phyloP scores from a whole-genome alignment of 2,888 invertebrate genomes.

The Augiades crinisus region DNA sequence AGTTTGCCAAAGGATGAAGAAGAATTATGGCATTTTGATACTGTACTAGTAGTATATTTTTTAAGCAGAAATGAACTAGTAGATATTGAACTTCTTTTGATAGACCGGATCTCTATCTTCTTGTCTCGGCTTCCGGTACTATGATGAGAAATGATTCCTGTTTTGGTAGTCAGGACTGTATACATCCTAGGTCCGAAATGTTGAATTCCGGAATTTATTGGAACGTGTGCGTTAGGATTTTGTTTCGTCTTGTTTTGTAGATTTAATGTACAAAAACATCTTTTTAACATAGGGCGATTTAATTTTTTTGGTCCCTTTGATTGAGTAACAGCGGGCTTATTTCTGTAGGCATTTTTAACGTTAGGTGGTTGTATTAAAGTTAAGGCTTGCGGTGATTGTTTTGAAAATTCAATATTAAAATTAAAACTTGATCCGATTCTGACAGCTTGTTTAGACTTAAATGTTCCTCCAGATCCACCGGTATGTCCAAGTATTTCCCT shows the following conservation, averaged over 20 bases:
- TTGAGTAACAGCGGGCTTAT: conserved; percentile 1
- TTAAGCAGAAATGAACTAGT: conserved; percentile 12
- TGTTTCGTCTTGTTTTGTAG: conserved; percentile 35
- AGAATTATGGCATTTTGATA: background rate
- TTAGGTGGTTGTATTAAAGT: background rate
- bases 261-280: conserved; percentile 45
- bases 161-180: conserved; percentile 7
- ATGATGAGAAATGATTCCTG: background rate
- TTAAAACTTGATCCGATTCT: conserved; percentile 42
- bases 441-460: conserved; percentile 35
- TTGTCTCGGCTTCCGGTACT: background rate
- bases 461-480: background rate
- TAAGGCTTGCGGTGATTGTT: conserved; percentile 27
- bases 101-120: background rate
- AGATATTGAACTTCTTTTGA: conserved; percentile 3
- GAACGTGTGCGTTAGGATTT: background rate
- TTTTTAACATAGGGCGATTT: conserved; percentile 37
- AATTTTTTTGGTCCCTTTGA: background rate
- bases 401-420: conserved; percentile 41
- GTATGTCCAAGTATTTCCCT: background rate
- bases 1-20: no score
- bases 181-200: background rate
- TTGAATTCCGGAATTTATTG: background rate
- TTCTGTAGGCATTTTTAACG: background rate
- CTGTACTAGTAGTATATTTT: background rate